These are phyloP conservation scores for Acrobasis consociella DNA, from an alignment of 2,888 invertebrate species.

Conservation along the genomic window DNA sequence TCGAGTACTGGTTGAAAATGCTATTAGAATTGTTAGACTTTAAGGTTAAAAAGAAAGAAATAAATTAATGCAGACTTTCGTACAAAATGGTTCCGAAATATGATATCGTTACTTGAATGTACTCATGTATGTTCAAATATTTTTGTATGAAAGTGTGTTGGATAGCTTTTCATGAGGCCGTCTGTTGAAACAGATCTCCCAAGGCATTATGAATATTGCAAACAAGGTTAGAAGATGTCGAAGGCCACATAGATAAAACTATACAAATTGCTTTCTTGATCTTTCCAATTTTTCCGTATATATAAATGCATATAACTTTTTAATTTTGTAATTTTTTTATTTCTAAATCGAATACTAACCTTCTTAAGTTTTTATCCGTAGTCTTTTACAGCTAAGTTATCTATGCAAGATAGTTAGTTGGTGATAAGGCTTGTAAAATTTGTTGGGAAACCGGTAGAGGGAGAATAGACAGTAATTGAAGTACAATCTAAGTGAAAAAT, in stretches of 20 bases:
- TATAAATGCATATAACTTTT: too few species aligned
- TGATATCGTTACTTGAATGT: neutral
- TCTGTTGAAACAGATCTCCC: neutral
- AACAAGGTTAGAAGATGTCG: neutral
- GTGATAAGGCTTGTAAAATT: too few species aligned
- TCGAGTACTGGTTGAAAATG: conserved; percentile 2
- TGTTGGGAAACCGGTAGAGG: too few species aligned
- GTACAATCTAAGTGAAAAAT: too few species aligned
- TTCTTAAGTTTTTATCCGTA: too few species aligned
- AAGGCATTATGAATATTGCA: neutral
- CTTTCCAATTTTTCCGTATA: neutral
- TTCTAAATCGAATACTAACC: too few species aligned
- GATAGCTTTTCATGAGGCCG: conserved; percentile 9
- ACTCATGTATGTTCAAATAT: neutral
- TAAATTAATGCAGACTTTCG: conserved; percentile 12
- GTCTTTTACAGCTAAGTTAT: too few species aligned
- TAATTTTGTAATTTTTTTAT: too few species aligned
- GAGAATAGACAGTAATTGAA: too few species aligned
- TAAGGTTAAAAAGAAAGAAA: conserved; percentile 8
- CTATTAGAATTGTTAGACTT: conserved; percentile 9
- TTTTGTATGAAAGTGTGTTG: conserved; percentile 4
- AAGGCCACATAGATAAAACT: neutral
- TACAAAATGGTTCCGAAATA: neutral
- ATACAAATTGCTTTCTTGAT: neutral
- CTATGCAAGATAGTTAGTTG: too few species aligned